Base-by-base conservation (phyloP, 2,888 invertebrate species). In the Oligia strigilis region DNA sequence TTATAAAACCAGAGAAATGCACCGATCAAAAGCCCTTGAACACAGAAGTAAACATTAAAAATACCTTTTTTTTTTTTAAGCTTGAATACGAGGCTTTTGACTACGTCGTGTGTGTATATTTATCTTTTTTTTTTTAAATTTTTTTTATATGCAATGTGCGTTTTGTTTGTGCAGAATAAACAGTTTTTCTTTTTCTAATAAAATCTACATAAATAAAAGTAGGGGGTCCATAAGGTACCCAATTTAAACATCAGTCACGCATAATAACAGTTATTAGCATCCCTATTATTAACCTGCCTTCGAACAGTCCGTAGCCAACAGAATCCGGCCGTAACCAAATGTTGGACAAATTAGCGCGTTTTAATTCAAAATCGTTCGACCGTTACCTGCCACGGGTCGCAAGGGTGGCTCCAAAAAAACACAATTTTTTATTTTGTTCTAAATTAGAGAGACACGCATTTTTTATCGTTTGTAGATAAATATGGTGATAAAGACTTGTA, bases 291-390 rank as follows among this genome's bases (percentile, higher is more conserved):
- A 81, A 83, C 73, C 66, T 66, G 73, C 71, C 69, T 77, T 52
- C 72, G 74, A 81, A 84, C 72, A 83, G 81, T 80, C 77, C 73
- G 72, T 60, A 78, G 73, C 72, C 67, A 69, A 70, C n/a, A 87
- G 83, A 89, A 88, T 85, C 23, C 29, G 72, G 67, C 72, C 83
- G 84, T 83, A 85, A 76, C 80, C 77, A 77, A 86, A 87, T 86
- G 87, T 88, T 88, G 88, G 87, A 84, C 90, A 92, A 92, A 92
- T 93, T 93, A 93, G 85, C 89, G 88, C 82, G 77, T 90, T 89
- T 89, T 91, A 90, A 90, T 90, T 91, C 88, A 85, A 90, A 91
- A 90, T 91, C 74, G 79, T 60, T 89, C 85, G 75, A 55, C 86
- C 83, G 78, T 83, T 89, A 87, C 89, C 88, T 88, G 87, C 74